Evolutionary conservation across 1,140 invertebrate species (phyloP).

Genomic region (Propsilocerus akamusi): DNA sequence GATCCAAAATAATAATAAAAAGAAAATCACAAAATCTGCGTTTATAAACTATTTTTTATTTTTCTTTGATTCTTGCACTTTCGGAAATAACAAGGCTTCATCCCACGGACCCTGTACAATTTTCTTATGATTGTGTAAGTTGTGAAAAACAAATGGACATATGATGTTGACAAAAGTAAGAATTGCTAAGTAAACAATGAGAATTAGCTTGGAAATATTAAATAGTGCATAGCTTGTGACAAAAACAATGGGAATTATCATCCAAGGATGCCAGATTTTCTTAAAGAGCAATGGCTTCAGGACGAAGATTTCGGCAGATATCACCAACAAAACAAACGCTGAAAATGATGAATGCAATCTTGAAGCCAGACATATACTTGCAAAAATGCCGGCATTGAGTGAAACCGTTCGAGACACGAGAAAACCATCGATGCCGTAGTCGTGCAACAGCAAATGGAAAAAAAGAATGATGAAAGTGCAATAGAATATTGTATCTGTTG

Average conservation of each 20-base stretch:
- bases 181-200: constrained; percentile 36
- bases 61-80: no score
- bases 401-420: constrained; percentile 67
- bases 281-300: constrained; percentile 65
- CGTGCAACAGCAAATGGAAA: constrained; percentile 75
- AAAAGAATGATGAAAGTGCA: constrained; percentile 75
- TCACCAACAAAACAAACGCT: constrained; percentile 71
- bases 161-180: constrained; percentile 46
- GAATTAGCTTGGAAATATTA: constrained; percentile 32
- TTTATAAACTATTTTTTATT: no score
- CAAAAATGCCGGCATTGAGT: constrained; percentile 81
- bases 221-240: constrained; percentile 25
- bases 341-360: constrained; percentile 64
- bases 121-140: constrained; percentile 70
- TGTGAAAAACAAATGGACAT: constrained; percentile 64
- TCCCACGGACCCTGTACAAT: constrained; percentile 95
- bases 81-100: no score
- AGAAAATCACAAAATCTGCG: no score
- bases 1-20: no score
- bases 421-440: constrained; percentile 71
- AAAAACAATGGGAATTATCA: constrained; percentile 16
- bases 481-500: constrained; percentile 91
- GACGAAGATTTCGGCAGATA: constrained; percentile 75
- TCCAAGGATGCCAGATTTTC: constrained; percentile 26
- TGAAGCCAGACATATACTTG: constrained; percentile 84